Evolutionary conservation across 2,888 invertebrate species (phyloP).

Genomic region (Crepidodera aurea): DNA sequence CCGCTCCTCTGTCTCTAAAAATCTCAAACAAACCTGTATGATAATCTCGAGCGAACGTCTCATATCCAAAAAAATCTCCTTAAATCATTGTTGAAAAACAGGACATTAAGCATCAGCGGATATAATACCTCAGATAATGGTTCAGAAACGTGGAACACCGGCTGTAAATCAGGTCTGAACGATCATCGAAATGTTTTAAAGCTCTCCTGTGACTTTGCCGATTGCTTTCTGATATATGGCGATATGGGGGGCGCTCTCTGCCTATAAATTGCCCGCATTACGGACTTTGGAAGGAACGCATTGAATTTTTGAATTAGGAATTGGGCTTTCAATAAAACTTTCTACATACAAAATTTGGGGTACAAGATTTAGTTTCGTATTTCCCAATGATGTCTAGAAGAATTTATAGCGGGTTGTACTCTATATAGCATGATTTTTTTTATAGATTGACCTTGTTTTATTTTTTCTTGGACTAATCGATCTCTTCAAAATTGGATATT

Average conservation of each 20-base stretch:
- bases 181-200: constrained; percentile 62
- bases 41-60: not conserved
- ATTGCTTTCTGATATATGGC: constrained; percentile 62
- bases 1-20: no score
- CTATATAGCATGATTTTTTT: no score
- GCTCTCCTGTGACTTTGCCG: constrained; percentile 60
- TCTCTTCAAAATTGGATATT: no score
- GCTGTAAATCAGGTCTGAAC: constrained; percentile 58
- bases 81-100: constrained; percentile 33
- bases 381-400: no score
- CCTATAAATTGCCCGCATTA: constrained; percentile 62
- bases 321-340: not conserved
- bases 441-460: no score
- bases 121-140: constrained; percentile 52
- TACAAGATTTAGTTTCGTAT: no score
- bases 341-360: not conserved
- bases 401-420: no score
- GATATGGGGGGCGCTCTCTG: constrained; percentile 59
- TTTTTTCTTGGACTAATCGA: no score
- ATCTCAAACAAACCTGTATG: not conserved
- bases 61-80: constrained; percentile 19
- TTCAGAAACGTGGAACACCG: constrained; percentile 49
- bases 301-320: constrained; percentile 41
- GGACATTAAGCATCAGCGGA: constrained; percentile 39
- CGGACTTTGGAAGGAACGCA: constrained; percentile 46